phyloP scores from a whole-genome alignment of 2,888 invertebrate species.

The Thecophora atra region DNA sequence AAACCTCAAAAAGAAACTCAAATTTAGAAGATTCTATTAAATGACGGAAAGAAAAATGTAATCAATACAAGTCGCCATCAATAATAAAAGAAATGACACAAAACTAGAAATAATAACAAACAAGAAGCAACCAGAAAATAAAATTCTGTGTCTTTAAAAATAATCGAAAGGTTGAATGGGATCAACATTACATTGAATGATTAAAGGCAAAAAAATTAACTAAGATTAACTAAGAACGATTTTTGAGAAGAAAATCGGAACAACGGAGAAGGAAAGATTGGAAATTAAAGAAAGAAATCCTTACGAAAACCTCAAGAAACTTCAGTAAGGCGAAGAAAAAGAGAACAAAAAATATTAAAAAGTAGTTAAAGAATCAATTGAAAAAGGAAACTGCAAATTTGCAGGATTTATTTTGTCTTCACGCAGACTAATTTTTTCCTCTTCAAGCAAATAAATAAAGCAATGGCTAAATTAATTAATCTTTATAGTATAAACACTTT shows the following conservation, averaged over 20 bases:
- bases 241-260: neutral
- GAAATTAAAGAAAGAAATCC: no score
- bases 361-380: neutral
- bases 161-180: slow-evolving; percentile 55
- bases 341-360: neutral
- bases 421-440: neutral
- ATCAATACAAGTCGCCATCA: no score
- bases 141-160: no score
- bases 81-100: no score
- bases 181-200: slow-evolving; percentile 48
- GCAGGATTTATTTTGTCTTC: neutral
- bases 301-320: no score
- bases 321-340: neutral
- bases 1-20: no score
- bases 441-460: neutral
- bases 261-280: neutral
- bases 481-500: no score
- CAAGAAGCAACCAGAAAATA: slow-evolving; percentile 41
- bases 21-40: no score
- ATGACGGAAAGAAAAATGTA: no score
- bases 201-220: slow-evolving; percentile 3
- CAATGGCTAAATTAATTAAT: neutral
- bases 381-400: slow-evolving; percentile 2
- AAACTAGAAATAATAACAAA: slow-evolving; percentile 21
- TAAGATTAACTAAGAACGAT: neutral